Conservation (phyloP, 2,113 vertebrate species). For the Thomomys bottae region DNA sequence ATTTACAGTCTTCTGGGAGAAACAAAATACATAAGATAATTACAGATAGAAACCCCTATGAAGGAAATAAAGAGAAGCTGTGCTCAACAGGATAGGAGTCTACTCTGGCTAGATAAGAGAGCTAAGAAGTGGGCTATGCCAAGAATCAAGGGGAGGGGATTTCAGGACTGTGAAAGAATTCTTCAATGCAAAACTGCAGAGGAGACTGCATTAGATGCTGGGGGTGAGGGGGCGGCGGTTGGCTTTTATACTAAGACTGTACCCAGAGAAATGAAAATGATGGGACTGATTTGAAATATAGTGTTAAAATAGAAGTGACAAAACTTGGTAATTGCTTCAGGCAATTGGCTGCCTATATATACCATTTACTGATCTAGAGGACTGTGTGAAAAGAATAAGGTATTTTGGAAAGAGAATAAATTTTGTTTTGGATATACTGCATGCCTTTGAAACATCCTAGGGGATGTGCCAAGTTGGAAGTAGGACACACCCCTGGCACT, state of each 20-base stretch:
- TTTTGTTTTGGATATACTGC: background rate
- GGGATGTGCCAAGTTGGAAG: background rate
- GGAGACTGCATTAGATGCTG: background rate
- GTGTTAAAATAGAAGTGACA: background rate
- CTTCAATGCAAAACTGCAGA: background rate
- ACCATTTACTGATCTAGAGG: background rate
- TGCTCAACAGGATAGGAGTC: background rate
- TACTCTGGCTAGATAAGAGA: background rate
- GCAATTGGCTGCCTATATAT: background rate
- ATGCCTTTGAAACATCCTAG: background rate
- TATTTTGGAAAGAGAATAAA: background rate
- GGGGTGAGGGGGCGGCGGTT: background rate
- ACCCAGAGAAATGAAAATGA: background rate
- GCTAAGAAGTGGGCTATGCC: background rate
- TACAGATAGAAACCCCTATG: background rate
- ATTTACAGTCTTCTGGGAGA: background rate
- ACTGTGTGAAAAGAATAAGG: background rate
- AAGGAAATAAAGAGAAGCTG: conserved; percentile 2
- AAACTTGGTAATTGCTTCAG: background rate
- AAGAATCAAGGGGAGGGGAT: background rate
- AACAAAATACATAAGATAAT: conserved; percentile 18
- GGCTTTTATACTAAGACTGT: background rate
- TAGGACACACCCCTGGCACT: background rate
- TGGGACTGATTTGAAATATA: background rate
- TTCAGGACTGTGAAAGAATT: background rate